A percentile compares a stretch with the other conserved stretches of the same genome.
Conservation (phyloP, 1,140 invertebrate species). For the Drosophila ananassae region DNA sequence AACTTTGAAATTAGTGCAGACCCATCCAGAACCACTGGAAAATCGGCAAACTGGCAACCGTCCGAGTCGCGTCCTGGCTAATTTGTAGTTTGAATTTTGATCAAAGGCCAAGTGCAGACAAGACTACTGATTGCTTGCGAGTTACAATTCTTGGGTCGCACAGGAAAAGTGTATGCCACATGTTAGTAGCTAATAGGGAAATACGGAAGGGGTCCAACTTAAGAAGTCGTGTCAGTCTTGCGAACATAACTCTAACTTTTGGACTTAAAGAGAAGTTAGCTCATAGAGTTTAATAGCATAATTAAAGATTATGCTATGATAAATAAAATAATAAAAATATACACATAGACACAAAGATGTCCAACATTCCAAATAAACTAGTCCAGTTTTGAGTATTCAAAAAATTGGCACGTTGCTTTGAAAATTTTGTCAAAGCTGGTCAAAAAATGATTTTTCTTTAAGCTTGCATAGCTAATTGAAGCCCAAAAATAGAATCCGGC, state of each 20-base stretch:
- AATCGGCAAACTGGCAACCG: constrained; percentile 48
- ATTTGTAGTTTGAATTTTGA: constrained; percentile 79
- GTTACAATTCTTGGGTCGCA: constrained; percentile 6
- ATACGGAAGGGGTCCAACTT: constrained; percentile 10
- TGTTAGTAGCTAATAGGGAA: neutral
- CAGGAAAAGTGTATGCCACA: no score
- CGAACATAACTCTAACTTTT: no score
- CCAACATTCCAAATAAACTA: no score
- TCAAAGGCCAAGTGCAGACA: constrained; percentile 69
- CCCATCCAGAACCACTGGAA: neutral
- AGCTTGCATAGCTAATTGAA: constrained; percentile 72
- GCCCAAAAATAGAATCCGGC: constrained; percentile 31
- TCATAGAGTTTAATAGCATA: no score
- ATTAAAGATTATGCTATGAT: no score
- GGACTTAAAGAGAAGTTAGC: no score
- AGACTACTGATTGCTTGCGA: constrained; percentile 27
- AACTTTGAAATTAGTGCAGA: constrained; percentile 67
- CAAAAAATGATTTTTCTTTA: constrained; percentile 66
- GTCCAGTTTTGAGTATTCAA: no score
- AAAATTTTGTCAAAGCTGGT: constrained; percentile 45
- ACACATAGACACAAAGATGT: no score
- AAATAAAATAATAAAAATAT: no score
- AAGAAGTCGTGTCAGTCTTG: neutral
- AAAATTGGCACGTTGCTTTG: constrained; percentile 58
- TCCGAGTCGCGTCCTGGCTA: constrained; percentile 59